Base-by-base conservation (phyloP, 1,140 invertebrate species). In the Rhyacophila brunnea region DNA sequence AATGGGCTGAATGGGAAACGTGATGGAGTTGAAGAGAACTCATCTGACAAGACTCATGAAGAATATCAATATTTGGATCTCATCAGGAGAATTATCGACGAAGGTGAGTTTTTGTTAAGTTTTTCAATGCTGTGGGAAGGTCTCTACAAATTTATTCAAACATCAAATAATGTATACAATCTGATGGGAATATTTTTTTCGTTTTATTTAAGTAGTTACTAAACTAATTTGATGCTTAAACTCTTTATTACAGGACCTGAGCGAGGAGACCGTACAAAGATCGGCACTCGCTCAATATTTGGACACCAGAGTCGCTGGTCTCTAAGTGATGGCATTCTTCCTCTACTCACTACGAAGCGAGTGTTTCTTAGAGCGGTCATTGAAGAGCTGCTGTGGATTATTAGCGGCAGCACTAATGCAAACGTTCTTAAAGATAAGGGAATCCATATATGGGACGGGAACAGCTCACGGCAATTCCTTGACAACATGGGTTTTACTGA, bases 361-460 rank as follows among this genome's bases (percentile, higher is more conserved):
- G 96, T 99, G 0, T 98, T 96, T 74, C 95, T 92, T 83, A 83
- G 90, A 65, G 96, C 87, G 0, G 87, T 99, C 2, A 87, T 94
- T 14, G 95, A 98, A 75, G 98, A 99, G 74, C 75, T 99, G 3
- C 72, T 99, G 0, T 97, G 95, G 95, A 98, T 99, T 74, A 89
- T 99, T 40, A 83, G 81, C 65, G 98, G 97, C 6, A 90, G 88
- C 17, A 99, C 97, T 2, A 93, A 98, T 80, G 89, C 92, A 0
- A 94, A 96, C 70, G 85, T 90, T 51, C 75, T 99, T 13, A 79
- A 86, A 40, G 84, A 86, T 1, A 95, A 95, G 74, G 85, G 85
- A 43, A 86, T 99, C n/a, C 87, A 91, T 66, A 99, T 99, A 69
- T 99, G 98, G 98, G 94, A 99, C 83, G 90, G 86, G 0, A 99